Evolutionary conservation across 2,888 invertebrate species (phyloP), one percentile per base, ranked within the genome.

Genomic region (Thymelicus acteon): DNA sequence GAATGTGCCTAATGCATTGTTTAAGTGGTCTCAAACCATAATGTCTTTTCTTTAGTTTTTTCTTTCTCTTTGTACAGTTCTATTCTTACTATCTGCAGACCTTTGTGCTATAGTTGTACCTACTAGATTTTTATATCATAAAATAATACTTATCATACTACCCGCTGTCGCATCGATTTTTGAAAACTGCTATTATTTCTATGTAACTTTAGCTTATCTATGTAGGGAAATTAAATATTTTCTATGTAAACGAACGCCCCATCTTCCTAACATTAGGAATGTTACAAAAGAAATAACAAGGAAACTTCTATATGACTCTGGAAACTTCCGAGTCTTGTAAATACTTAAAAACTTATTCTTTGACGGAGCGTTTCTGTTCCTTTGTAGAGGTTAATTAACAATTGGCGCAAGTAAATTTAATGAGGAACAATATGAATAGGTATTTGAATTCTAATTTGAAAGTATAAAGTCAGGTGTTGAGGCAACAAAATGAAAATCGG

Each of bases 271-370:
- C 8, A 54, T 37, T 52, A 19, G 49, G 37, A 48, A 37, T 63
- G 37, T 52, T 52, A 31, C 13, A 7, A 40, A 64, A 64, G 54
- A 64, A 64, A 64, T 64, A 64, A 64, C 64, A 52, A 64, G 64
- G 15, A 13, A 64, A 64, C 65, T 65, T 52, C 19, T 52, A 15
- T 52, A 39, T 64, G 40, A 15, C 13, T 63, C 63, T 65, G 44
- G 65, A 40, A 54, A 39, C 40, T 64, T 64, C 19, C 31, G 49
- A n/a, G 39, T 19, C 37, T 39, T 39, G 39, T 52, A 64, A 64
- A 39, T 52, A 39, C 52, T 39, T 39, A 5, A 15, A 19, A 15
- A 49, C 44, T 49, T 62, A 37, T 37, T 60, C 40, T 49, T 49
- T 49, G 49, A 49, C 49, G 49, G 8, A 19, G 19, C 19, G 52